Evolutionary conservation across 2,113 vertebrate species (phyloP).

Genomic region (Ceyx margarethae): DNA sequence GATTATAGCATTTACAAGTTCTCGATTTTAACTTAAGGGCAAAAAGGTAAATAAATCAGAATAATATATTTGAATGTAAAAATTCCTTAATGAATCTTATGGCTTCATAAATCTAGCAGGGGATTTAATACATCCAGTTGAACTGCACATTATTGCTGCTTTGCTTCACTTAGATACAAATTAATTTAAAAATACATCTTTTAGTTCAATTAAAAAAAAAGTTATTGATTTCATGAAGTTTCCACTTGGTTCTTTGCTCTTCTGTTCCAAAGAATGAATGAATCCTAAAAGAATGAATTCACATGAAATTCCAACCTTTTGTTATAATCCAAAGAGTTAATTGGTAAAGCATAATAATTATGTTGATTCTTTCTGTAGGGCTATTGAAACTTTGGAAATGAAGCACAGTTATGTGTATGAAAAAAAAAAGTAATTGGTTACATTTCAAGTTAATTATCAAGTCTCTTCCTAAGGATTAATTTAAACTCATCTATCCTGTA

Average conservation of each 20-base stretch:
- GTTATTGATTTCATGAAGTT: neutral
- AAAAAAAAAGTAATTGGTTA: neutral
- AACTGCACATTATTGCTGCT: neutral
- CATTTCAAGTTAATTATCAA: neutral
- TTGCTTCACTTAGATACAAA: constrained; percentile 1
- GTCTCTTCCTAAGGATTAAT: neutral
- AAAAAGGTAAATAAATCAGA: neutral
- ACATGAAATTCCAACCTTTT: neutral
- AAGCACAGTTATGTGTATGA: neutral
- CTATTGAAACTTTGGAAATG: neutral
- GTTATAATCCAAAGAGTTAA: neutral
- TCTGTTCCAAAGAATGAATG: neutral
- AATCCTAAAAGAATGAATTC: neutral
- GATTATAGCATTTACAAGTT: neutral
- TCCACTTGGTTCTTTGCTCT: neutral
- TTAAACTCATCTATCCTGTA: neutral
- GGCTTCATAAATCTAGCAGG: neutral
- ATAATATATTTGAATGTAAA: neutral
- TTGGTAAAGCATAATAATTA: neutral
- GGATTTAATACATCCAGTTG: neutral
- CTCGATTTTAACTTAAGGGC: neutral
- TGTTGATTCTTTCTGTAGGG: neutral
- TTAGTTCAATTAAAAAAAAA: constrained; percentile 16
- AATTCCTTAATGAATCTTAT: neutral
- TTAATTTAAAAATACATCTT: neutral